Base-by-base conservation (phyloP, 2,797 vertebrate genomes). In the Parauchenoglanis ngamensis region DNA sequence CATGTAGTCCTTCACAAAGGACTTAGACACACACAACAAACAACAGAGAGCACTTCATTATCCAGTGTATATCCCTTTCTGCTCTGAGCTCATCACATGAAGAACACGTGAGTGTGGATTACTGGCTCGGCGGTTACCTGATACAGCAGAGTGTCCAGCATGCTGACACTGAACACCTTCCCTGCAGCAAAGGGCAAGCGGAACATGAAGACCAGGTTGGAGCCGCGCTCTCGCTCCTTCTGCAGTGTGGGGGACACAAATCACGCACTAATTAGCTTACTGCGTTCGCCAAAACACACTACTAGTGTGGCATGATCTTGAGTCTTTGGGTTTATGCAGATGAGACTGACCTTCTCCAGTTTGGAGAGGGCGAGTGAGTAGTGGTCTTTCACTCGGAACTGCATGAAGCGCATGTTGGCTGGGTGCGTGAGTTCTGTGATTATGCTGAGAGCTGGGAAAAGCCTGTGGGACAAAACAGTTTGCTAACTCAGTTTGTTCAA, bases 1-100 rank as follows among this genome's bases (percentile, higher is more conserved):
- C 96, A 97, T 97, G 95, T 97, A 97, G 94, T 97, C 96, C 91
- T 97, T 97, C 91, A 97, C 96, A 92, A 97, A 97, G 1, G 96
- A 97, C 96, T 97, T 92, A 63, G 28, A 87, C 72, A 85, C n/a
- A 85, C 57, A 31, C 49, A 65, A 86, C 56, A 90, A 56, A 88
- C 80, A 80, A 84, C 54, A 85, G 65, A 65, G 57, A 85, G 52
- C 46, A 23, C 35, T 86, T 86, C 61, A 83, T 81, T 80, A 59
- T 86, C 78, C 46, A 40, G 57, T 2, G 28, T 49, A 67, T 85
- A 83, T 85, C 57, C n/a, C 70, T 75, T 85, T 85, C 67, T 70
- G 83, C 56, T 57, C 76, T 54, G 52, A 85, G 35, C 35, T 76
- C 56, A 46, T 73, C 83, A 52, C 77, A 83, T n/a, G 70, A 35